These are phyloP conservation scores for Erebia aethiops DNA, from an alignment of 2,888 invertebrate species.

Conservation along the genomic window DNA sequence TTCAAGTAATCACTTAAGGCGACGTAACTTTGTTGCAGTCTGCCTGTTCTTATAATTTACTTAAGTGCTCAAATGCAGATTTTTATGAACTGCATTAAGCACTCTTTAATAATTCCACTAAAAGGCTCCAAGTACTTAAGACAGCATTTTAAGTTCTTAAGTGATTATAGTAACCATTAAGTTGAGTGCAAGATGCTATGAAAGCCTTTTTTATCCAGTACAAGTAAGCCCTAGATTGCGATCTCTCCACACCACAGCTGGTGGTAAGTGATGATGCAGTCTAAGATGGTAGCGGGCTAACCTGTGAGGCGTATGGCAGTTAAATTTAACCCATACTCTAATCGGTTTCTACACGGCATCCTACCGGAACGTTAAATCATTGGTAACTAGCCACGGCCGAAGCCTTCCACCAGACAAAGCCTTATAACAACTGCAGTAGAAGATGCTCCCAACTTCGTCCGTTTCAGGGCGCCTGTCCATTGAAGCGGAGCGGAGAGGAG, in stretches of 20 bases:
- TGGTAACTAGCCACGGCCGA: too few relatives aligned
- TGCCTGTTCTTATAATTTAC: background rate
- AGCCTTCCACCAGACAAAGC: too few relatives aligned
- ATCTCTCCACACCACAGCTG: background rate
- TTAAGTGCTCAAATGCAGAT: constrained; percentile 7
- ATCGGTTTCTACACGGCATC: too few relatives aligned
- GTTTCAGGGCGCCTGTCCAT: too few relatives aligned
- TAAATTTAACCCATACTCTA: too few relatives aligned
- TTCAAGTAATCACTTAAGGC: background rate
- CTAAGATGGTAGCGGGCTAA: too few relatives aligned
- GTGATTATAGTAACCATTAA: background rate
- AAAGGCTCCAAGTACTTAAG: background rate
- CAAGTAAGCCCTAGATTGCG: background rate
- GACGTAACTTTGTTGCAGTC: background rate
- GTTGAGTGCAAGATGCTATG: background rate
- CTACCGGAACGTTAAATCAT: too few relatives aligned
- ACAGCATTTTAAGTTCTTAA: background rate
- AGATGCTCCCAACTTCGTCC: too few relatives aligned
- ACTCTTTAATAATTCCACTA: background rate
- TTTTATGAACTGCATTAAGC: constrained; percentile 6
- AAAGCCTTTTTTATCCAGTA: background rate
- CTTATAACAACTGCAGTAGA: too few relatives aligned
- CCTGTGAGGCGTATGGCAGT: too few relatives aligned
- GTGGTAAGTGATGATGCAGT: too few relatives aligned
- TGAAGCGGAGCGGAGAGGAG: too few relatives aligned